A percentile compares a stretch with the other conserved stretches of the same genome.
Evolutionary conservation across 1,140 invertebrate species (phyloP).

Genomic region (Eupristina koningsbergeri): DNA sequence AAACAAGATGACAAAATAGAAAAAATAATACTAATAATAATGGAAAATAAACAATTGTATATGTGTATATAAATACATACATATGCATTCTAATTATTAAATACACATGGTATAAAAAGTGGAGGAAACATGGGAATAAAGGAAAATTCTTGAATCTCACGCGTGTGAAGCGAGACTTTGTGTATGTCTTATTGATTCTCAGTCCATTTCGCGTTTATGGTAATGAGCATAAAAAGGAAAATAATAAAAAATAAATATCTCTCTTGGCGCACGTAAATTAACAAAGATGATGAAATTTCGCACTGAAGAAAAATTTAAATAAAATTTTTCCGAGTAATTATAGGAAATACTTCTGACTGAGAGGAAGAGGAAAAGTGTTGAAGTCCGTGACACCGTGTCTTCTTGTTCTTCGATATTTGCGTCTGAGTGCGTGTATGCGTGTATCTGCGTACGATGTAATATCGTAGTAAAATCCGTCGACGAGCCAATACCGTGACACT

Average conservation of each 20-base stretch:
- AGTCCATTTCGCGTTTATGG: constrained; percentile 26
- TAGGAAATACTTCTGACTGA: constrained; percentile 12
- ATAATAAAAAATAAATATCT: constrained; percentile 14
- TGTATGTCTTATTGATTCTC: constrained; percentile 34
- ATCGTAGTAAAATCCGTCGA: constrained; percentile 28
- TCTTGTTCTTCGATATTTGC: constrained; percentile 44
- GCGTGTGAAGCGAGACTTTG: constrained; percentile 31
- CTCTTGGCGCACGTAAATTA: constrained; percentile 21
- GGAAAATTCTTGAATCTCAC: constrained; percentile 28
- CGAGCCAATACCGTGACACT: constrained; percentile 38
- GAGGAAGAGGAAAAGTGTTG: constrained; percentile 39
- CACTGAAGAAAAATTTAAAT: constrained; percentile 27
- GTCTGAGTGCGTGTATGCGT: constrained; percentile 19
- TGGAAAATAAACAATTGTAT: constrained; percentile 9
- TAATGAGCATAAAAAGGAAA: background rate
- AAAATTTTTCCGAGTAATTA: constrained; percentile 34
- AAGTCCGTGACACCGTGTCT: constrained; percentile 36
- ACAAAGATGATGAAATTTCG: constrained; percentile 25
- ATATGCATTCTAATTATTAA: background rate
- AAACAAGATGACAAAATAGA: background rate
- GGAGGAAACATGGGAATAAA: background rate
- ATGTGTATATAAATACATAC: background rate
- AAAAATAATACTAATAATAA: constrained; percentile 4
- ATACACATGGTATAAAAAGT: constrained; percentile 16
- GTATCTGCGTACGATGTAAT: constrained; percentile 3